phyloP scores from a whole-genome alignment of 2,888 invertebrate species.

The Trichacis sp. region DNA sequence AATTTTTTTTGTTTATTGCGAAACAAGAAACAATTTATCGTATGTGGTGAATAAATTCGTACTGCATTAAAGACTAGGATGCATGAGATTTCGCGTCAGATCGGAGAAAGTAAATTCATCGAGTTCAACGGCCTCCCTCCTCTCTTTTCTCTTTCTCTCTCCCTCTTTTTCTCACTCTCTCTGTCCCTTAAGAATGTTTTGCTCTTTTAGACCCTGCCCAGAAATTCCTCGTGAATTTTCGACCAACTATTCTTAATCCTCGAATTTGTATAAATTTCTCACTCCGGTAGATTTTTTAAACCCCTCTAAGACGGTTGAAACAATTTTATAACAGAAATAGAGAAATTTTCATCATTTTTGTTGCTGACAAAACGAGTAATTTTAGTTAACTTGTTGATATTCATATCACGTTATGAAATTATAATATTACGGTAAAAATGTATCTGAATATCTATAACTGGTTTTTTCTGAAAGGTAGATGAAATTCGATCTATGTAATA shows the following conservation, averaged over 20 bases:
- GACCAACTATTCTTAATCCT: too few relatives aligned
- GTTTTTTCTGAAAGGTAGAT: background rate
- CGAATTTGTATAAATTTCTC: too few relatives aligned
- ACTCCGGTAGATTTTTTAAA: too few relatives aligned
- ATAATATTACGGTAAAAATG: conserved; percentile 8
- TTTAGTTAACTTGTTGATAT: too few relatives aligned
- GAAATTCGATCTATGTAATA: too few relatives aligned
- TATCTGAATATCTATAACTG: background rate
- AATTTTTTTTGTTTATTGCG: too few relatives aligned
- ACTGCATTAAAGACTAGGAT: conserved; percentile 27
- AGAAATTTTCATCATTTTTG: too few relatives aligned
- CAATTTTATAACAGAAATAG: too few relatives aligned
- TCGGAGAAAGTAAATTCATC: conserved; percentile 47
- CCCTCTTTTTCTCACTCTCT: conserved; percentile 32
- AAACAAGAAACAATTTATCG: too few relatives aligned
- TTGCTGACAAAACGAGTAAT: conserved; percentile 15
- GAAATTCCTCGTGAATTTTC: too few relatives aligned
- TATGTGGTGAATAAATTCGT: background rate
- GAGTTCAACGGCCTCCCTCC: conserved; percentile 48
- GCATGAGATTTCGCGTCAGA: conserved; percentile 22
- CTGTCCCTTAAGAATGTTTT: conserved; percentile 9
- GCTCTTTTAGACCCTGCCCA: too few relatives aligned
- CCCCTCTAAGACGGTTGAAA: too few relatives aligned
- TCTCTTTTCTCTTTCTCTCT: conserved; percentile 36
- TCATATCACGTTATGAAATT: conserved; percentile 4